Conservation (phyloP, 2,113 vertebrate species). For the Epinephelus cyanopodus region DNA sequence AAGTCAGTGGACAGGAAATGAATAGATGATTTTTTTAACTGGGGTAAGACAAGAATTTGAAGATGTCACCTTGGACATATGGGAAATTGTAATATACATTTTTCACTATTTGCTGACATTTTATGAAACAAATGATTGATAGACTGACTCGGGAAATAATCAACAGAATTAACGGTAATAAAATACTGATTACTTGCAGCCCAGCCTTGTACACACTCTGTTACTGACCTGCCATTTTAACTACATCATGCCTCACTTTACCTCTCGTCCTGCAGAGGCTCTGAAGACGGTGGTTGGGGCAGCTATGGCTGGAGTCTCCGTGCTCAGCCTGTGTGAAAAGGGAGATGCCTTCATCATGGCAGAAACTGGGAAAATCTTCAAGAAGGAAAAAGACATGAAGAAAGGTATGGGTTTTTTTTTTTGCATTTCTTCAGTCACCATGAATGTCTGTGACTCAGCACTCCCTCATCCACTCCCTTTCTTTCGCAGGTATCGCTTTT, state of each 20-base stretch:
- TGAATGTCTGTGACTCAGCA: background rate
- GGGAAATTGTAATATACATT: background rate
- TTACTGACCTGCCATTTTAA: background rate
- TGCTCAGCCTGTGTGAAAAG: constrained; percentile 93
- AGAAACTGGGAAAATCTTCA: constrained; percentile 97
- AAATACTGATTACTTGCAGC: background rate
- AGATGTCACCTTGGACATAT: background rate
- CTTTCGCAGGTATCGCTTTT: constrained; percentile 92
- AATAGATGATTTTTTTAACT: background rate
- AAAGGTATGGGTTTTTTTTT: constrained; percentile 89
- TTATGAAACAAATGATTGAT: background rate
- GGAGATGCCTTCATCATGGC: constrained; percentile 94
- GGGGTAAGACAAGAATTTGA: background rate
- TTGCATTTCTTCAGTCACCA: background rate
- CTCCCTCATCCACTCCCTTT: background rate
- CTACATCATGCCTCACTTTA: background rate
- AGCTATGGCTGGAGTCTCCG: constrained; percentile 87
- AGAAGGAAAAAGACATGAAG: constrained; percentile 98
- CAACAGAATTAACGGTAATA: background rate
- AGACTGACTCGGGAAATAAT: background rate
- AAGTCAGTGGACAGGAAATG: background rate
- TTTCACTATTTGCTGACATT: background rate
- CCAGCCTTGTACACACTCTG: background rate
- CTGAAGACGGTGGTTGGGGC: constrained; percentile 89
- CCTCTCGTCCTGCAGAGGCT: constrained; percentile 83